Percentiles rank a stretch among this genome's conserved stretches.
phyloP scores from a whole-genome alignment of 2,797 vertebrate species.

The Tadarida brasiliensis region DNA sequence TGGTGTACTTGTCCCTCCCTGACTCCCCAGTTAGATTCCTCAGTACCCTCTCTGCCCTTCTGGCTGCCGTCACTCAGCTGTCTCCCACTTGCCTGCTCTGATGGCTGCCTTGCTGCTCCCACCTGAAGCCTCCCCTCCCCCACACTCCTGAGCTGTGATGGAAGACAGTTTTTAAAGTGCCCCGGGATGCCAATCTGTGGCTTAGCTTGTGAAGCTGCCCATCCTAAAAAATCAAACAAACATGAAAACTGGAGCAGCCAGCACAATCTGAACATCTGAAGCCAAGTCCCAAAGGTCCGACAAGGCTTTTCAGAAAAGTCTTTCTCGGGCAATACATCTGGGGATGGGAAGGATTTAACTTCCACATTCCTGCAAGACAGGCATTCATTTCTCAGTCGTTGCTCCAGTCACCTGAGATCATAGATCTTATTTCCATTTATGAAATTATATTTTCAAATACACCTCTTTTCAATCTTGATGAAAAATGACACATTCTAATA shows the following conservation, averaged over 20 bases:
- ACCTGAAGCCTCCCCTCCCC: background rate
- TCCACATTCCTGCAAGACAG: constrained; percentile 31
- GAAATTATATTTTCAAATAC: constrained; percentile 56
- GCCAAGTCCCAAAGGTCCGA: background rate
- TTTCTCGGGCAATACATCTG: background rate
- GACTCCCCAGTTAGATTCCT: background rate
- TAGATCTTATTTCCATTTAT: constrained; percentile 60
- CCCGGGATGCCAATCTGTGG: background rate
- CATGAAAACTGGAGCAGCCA: background rate
- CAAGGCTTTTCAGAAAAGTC: background rate
- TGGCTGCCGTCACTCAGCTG: background rate
- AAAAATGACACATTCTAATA: constrained; percentile 64
- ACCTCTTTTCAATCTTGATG: constrained; percentile 7
- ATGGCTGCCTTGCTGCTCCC: background rate
- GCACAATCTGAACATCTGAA: background rate
- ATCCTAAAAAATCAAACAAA: background rate
- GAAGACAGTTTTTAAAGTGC: background rate
- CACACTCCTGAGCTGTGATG: background rate
- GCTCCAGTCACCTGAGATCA: constrained; percentile 10
- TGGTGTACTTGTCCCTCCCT: background rate
- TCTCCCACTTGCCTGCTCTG: background rate
- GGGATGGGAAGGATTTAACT: background rate
- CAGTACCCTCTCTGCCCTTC: background rate
- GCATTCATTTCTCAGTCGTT: background rate
- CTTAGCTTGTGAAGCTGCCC: no score